These are phyloP conservation scores for Xanthostigma xanthostigma DNA, from an alignment of 2,888 invertebrate species.

Conservation along the genomic window DNA sequence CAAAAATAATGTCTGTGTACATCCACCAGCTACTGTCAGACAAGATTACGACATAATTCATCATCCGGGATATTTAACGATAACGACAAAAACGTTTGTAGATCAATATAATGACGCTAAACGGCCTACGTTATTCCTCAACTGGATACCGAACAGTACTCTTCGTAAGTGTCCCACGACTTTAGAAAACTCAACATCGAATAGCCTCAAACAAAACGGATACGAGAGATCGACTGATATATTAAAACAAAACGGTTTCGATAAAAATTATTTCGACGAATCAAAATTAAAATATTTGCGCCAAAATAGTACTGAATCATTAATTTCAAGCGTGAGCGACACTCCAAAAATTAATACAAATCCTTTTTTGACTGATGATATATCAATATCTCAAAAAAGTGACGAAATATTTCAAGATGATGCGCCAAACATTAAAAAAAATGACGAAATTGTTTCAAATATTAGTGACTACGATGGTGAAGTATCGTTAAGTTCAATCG, in stretches of 20 bases:
- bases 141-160: slow-evolving; percentile 90
- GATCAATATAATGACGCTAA: slow-evolving; percentile 62
- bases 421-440: slow-evolving; percentile 12
- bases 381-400: slow-evolving; percentile 5
- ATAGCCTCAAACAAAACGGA: slow-evolving; percentile 26
- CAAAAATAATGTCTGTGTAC: slow-evolving; percentile 96
- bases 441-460: slow-evolving; percentile 9
- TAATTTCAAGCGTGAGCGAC: slow-evolving; percentile 4
- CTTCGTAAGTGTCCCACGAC: slow-evolving; percentile 71
- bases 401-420: slow-evolving; percentile 20
- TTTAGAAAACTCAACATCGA: slow-evolving; percentile 41
- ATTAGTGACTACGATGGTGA: slow-evolving; percentile 8
- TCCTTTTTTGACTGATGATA: slow-evolving; percentile 29
- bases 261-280: slow-evolving; percentile 4
- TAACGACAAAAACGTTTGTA: slow-evolving; percentile 68
- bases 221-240: slow-evolving; percentile 26
- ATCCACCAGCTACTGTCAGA: slow-evolving; percentile 74
- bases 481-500: slow-evolving; percentile 26
- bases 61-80: slow-evolving; percentile 83
- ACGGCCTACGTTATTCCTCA: slow-evolving; percentile 70
- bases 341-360: slow-evolving; percentile 23
- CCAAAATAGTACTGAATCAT: slow-evolving; percentile 4
- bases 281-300: slow-evolving; percentile 3
- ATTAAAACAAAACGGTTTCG: slow-evolving; percentile 24
- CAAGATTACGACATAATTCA: slow-evolving; percentile 75